These are phyloP conservation scores for Sandelia bainsii DNA, from an alignment of 2,797 vertebrate genomes.

Conservation along the genomic window DNA sequence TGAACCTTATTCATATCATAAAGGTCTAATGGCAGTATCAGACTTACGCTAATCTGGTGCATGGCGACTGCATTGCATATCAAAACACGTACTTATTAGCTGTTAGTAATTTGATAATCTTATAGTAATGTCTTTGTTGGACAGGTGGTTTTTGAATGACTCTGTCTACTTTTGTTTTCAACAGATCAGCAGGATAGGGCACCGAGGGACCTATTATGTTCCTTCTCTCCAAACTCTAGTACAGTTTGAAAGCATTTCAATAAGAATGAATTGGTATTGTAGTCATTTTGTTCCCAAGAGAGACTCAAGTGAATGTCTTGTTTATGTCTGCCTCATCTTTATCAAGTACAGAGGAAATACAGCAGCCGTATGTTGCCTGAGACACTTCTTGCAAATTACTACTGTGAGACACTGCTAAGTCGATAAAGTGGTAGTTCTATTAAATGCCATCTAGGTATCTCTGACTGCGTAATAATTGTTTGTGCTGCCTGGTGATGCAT, in stretches of 20 bases:
- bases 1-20: no score
- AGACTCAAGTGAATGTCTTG: slow-evolving; percentile 31
- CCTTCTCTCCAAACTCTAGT: slow-evolving; percentile 30
- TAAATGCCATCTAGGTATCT: slow-evolving; percentile 48
- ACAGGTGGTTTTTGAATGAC: slow-evolving; percentile 29
- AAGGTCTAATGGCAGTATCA: background rate
- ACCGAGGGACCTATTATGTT: slow-evolving; percentile 34
- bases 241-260: slow-evolving; percentile 42
- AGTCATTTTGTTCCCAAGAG: slow-evolving; percentile 36
- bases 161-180: slow-evolving; percentile 36
- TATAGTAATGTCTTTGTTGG: background rate
- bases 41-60: background rate
- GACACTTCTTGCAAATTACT: slow-evolving; percentile 42
- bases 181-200: slow-evolving; percentile 29
- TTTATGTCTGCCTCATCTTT: slow-evolving; percentile 39
- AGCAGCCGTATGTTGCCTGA: slow-evolving; percentile 15
- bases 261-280: slow-evolving; percentile 34
- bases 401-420: slow-evolving; percentile 26
- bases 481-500: slow-evolving; percentile 40
- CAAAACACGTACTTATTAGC: background rate
- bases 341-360: slow-evolving; percentile 7
- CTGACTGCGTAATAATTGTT: slow-evolving; percentile 51
- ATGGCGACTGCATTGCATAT: background rate
- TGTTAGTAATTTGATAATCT: background rate
- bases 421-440: slow-evolving; percentile 41